phyloP scores from a whole-genome alignment of 2,888 invertebrate species.

The Apocheima hispidaria region DNA sequence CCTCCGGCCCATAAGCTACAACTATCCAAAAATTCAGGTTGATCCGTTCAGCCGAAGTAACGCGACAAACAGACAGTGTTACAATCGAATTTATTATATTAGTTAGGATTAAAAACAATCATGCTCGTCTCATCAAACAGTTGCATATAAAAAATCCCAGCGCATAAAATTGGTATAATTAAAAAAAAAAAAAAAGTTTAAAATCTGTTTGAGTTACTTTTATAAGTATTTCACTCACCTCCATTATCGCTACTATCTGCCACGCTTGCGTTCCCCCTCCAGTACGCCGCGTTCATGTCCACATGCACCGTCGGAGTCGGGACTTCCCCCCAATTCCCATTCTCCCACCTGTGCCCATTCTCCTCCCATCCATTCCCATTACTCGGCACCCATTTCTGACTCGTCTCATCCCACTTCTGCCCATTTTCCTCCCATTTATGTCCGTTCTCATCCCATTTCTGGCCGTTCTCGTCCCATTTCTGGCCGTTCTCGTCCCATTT shows the following conservation, averaged over 20 bases:
- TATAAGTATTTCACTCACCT: conserved; percentile 57
- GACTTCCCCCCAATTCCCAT: conserved; percentile 76
- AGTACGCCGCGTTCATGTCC: conserved; percentile 76
- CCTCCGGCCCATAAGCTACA: no score
- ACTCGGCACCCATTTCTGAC: conserved; percentile 54
- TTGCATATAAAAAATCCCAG: no score
- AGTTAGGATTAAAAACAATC: no score
- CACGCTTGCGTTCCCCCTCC: conserved; percentile 77
- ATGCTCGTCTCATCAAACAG: no score
- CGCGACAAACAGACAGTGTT: no score
- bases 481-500: conserved; percentile 60
- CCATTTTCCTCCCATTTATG: conserved; percentile 57
- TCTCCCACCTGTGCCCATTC: conserved; percentile 65
- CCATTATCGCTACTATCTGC: conserved; percentile 83
- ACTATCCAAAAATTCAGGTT: no score
- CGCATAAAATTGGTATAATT: no score
- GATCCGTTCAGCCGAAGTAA: no score
- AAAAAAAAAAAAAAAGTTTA: not conserved
- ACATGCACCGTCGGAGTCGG: conserved; percentile 79
- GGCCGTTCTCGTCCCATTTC: conserved; percentile 64
- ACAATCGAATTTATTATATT: no score
- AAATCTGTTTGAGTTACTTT: not conserved
- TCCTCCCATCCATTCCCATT: conserved; percentile 71
- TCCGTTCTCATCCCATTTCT: conserved; percentile 59
- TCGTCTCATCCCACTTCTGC: conserved; percentile 57